These are phyloP conservation scores for Cisticola juncidis DNA, from an alignment of 2,113 vertebrate species.

Conservation along the genomic window DNA sequence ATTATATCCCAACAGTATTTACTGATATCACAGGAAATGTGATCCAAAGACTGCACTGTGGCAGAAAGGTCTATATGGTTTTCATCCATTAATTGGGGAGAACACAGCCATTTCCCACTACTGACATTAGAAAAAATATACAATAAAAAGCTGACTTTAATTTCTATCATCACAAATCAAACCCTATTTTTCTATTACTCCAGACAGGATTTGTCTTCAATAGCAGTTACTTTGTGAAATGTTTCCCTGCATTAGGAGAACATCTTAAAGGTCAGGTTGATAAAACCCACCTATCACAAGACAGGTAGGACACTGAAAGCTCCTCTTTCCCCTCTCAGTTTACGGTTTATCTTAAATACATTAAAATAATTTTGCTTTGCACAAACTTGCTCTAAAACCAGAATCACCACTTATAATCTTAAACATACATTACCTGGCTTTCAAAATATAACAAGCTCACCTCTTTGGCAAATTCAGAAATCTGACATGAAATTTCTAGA, in stretches of 20 bases:
- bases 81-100: background rate
- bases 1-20: background rate
- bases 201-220: background rate
- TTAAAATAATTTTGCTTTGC: background rate
- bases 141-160: background rate
- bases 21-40: background rate
- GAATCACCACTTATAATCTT: background rate
- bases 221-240: background rate
- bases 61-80: fast-evolving
- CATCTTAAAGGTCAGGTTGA: background rate
- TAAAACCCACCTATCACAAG: background rate
- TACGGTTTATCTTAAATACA: background rate
- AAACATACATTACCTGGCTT: background rate
- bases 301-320: background rate
- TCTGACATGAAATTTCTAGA: background rate
- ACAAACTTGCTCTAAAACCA: background rate
- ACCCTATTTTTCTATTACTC: background rate
- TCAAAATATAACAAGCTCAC: background rate
- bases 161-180: background rate
- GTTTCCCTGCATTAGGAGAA: background rate
- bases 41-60: background rate
- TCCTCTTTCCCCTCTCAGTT: background rate
- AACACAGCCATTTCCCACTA: background rate
- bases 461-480: background rate
- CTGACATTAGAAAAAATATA: background rate